phyloP scores from a whole-genome alignment of 2,888 invertebrate species.

The Xestia xanthographa region DNA sequence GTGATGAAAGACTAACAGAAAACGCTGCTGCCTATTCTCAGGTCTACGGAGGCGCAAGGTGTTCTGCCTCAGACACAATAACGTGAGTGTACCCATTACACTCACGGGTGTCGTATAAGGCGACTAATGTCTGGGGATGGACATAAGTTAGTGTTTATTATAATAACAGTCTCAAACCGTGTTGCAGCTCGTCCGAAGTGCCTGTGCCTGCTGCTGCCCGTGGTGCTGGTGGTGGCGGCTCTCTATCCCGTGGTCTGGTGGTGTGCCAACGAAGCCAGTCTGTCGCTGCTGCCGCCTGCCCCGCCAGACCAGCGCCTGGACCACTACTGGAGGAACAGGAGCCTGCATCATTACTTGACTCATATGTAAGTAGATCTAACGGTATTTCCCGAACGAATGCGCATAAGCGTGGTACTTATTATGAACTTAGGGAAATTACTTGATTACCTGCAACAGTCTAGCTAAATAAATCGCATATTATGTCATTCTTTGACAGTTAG shows the following conservation, averaged over 20 bases:
- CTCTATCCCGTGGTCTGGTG: conserved; percentile 67
- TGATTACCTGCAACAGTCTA: too few species aligned
- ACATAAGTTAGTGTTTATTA: background rate
- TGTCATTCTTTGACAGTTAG: too few species aligned
- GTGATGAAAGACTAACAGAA: too few species aligned
- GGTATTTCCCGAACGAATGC: background rate
- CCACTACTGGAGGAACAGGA: conserved; percentile 76
- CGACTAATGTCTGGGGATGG: too few species aligned
- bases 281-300: conserved; percentile 70
- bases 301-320: conserved; percentile 72
- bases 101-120: too few species aligned
- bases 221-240: conserved; percentile 50
- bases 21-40: too few species aligned
- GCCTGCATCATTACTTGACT: conserved; percentile 76
- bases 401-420: too few species aligned
- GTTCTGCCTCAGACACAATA: too few species aligned
- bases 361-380: conserved; percentile 73
- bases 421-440: too few species aligned
- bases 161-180: background rate
- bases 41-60: too few species aligned
- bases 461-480: too few species aligned
- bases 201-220: conserved; percentile 62
- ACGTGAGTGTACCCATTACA: too few species aligned
- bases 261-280: conserved; percentile 64
- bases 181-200: conserved; percentile 71